Evolutionary conservation across 2,113 vertebrate species (phyloP), one percentile per base, ranked within the genome.

Genomic region (Sisor rabdophorus): DNA sequence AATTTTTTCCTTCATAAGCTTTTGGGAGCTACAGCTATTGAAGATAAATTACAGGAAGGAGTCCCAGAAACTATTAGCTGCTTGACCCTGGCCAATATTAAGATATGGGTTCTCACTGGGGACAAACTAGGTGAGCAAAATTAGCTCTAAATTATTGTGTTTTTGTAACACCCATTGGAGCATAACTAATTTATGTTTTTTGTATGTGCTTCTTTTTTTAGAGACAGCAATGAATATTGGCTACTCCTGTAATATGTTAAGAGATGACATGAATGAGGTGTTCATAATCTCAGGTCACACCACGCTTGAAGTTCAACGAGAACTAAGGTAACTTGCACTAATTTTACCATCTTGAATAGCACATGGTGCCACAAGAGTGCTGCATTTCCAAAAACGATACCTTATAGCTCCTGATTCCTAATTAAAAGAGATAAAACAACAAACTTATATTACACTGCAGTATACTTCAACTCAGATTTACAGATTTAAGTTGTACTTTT

Each of bases 71-170:
- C 94, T 0, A 85, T 95, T 26, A 81, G 89, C 77, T 89, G 87
- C 82, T 88, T 95, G 58, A 91, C 79, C 65, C 83, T 94, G 44
- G 92, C 93, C 22, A 91, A 92, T 83, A 94, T 95, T 82, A 95
- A 95, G 87, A 91, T 94, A 82, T 95, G 94, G 94, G 88, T 95
- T 64, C 89, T 95, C 71, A 95, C 94, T 54, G 94, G 94, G 81
- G 94, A 95, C 82, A 95, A 95, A 84, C 89, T 93, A 83, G 93
- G 94, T 95, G 91, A 85, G 22, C 16, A 55, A 15, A 17, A 70
- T 19, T 24, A 28, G 15, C 47, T 16, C 64, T 30, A 36, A 11
- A 22, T 7, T 48, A 15, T 20, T 60, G 60, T 64, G 9, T 78
- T 22, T 12, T 20, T 22, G 15, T 73, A 20, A 60, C 20, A 48